Percentiles rank a stretch among this genome's conserved stretches.
phyloP scores from a whole-genome alignment of 2,113 vertebrate species.

The human (Homo sapiens) region DNA sequence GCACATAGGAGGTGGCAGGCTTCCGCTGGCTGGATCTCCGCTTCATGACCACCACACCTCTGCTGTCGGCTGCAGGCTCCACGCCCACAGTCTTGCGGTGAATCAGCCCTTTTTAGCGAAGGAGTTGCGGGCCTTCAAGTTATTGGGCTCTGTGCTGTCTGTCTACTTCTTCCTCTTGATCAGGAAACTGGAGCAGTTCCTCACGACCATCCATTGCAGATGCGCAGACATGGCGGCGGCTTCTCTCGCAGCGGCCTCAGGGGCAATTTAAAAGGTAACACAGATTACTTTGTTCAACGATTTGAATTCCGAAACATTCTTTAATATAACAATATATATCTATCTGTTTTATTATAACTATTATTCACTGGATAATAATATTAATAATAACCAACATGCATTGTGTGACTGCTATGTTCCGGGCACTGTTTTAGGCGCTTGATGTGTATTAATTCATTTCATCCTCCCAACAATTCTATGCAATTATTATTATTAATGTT shows the following conservation, averaged over 20 bases:
- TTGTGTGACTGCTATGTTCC: not conserved
- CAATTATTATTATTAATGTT: not conserved
- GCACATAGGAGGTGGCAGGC: too few species aligned
- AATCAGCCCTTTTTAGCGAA: too few species aligned
- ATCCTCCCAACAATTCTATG: not conserved
- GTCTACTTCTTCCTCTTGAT: too few species aligned
- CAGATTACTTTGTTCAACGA: not conserved
- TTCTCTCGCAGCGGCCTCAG: not conserved
- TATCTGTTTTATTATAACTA: not conserved
- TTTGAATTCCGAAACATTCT: not conserved
- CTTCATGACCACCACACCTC: too few species aligned
- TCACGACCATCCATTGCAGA: too few species aligned
- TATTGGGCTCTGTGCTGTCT: too few species aligned
- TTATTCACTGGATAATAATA: not conserved
- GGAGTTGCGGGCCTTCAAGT: too few species aligned
- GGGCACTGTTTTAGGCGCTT: not conserved
- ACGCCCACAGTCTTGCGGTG: too few species aligned
- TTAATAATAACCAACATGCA: not conserved
- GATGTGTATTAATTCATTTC: not conserved
- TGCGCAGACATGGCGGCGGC: too few species aligned
- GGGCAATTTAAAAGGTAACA: not conserved
- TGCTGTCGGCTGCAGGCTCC: too few species aligned
- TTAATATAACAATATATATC: not conserved
- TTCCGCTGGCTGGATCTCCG: too few species aligned
- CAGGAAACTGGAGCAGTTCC: too few species aligned